phyloP scores from a whole-genome alignment of 2,113 vertebrate species.

The Nothoprocta perdicaria region DNA sequence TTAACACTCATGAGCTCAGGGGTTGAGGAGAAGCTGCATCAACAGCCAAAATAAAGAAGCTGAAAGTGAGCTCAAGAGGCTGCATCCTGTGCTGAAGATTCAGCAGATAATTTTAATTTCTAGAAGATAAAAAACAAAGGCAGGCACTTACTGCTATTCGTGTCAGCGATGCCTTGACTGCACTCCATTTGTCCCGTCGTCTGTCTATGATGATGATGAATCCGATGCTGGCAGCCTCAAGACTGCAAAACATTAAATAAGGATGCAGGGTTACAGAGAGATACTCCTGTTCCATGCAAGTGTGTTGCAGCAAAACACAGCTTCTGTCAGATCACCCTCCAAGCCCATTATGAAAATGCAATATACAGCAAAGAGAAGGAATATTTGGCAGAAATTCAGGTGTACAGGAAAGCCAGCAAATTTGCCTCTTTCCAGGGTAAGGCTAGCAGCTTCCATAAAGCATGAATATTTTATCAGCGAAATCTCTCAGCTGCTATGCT shows the following conservation, averaged over 20 bases:
- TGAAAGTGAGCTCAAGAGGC: background rate
- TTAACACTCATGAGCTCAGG: background rate
- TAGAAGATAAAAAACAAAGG: background rate
- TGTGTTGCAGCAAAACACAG: conserved; percentile 12
- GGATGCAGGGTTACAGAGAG: conserved; percentile 23
- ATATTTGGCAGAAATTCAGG: background rate
- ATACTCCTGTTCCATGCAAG: background rate
- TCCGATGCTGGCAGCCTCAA: conserved; percentile 94
- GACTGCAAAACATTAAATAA: conserved; percentile 76
- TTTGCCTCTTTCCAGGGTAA: background rate
- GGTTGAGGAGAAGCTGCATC: conserved; percentile 1
- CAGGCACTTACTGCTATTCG: conserved; percentile 89
- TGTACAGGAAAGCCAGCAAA: background rate
- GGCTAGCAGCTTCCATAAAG: conserved; percentile 21
- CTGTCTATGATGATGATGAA: conserved; percentile 95
- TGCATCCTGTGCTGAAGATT: background rate
- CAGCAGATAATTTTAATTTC: background rate
- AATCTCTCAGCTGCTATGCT: conserved; percentile 12
- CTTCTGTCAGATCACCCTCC: background rate
- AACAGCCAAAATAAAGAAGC: background rate
- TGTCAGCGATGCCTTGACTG: conserved; percentile 90
- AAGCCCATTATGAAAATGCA: conserved; percentile 14
- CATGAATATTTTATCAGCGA: conserved; percentile 21
- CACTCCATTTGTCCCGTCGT: conserved; percentile 94
- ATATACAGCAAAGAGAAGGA: background rate